Evolutionary conservation across 2,888 invertebrate species (phyloP).

Genomic region (Pterostichus niger): DNA sequence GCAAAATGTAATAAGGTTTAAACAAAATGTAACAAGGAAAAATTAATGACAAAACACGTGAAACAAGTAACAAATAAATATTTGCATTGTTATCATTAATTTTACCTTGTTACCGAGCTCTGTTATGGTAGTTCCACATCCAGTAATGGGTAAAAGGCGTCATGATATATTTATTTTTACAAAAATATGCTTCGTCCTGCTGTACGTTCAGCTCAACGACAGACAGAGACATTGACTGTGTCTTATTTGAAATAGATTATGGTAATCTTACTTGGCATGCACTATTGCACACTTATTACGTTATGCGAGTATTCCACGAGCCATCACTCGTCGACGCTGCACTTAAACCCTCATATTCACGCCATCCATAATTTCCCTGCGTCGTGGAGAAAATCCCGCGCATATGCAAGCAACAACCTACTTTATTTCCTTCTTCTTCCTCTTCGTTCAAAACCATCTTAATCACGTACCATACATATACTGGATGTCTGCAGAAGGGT

Average conservation of each 20-base stretch:
- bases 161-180: too few relatives aligned
- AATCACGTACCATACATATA: neutral
- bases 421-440: conserved; percentile 11
- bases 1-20: too few relatives aligned
- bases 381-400: conserved; percentile 34
- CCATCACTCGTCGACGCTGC: conserved; percentile 34
- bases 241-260: conserved; percentile 44
- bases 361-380: conserved; percentile 47
- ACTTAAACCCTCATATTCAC: conserved; percentile 49
- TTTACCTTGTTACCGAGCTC: too few relatives aligned
- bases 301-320: neutral
- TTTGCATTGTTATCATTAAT: too few relatives aligned
- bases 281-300: conserved; percentile 38
- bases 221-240: conserved; percentile 11
- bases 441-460: too few relatives aligned
- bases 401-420: conserved; percentile 51
- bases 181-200: too few relatives aligned
- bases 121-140: too few relatives aligned
- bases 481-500: neutral
- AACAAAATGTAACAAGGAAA: too few relatives aligned
- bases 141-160: too few relatives aligned
- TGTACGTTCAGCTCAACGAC: too few relatives aligned
- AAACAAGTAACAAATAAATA: too few relatives aligned
- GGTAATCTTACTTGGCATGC: conserved; percentile 45
- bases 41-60: too few relatives aligned